These are phyloP conservation scores for Ctena decussata DNA, from an alignment of 2,888 invertebrate species.

Conservation along the genomic window DNA sequence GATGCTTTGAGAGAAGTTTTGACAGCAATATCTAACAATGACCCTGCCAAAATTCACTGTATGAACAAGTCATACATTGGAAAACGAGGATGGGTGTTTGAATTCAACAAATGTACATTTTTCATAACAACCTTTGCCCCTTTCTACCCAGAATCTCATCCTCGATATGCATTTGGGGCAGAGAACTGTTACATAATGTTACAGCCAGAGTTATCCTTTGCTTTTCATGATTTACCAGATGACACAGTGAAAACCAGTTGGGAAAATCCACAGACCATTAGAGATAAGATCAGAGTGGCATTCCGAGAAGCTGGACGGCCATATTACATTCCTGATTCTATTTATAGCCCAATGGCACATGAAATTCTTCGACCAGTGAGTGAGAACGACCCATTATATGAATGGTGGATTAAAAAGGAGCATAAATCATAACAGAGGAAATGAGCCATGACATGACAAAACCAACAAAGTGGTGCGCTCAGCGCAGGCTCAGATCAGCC, in stretches of 20 bases:
- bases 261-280: slow-evolving; percentile 76
- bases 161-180: slow-evolving; percentile 76
- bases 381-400: slow-evolving; percentile 58
- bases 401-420: slow-evolving; percentile 74
- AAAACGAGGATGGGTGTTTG: slow-evolving; percentile 81
- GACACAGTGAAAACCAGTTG: slow-evolving; percentile 81
- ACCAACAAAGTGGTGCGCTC: too few relatives aligned
- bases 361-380: slow-evolving; percentile 78
- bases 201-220: slow-evolving; percentile 84
- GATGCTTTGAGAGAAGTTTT: slow-evolving; percentile 73
- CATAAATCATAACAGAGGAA: not conserved
- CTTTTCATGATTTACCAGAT: slow-evolving; percentile 79
- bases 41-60: slow-evolving; percentile 71
- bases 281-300: slow-evolving; percentile 80
- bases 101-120: slow-evolving; percentile 80
- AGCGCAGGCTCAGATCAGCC: too few relatives aligned
- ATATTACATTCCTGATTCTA: slow-evolving; percentile 74
- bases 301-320: slow-evolving; percentile 78
- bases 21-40: slow-evolving; percentile 72
- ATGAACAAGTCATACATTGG: slow-evolving; percentile 78
- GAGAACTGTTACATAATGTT: slow-evolving; percentile 78
- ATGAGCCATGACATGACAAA: too few relatives aligned
- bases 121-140: slow-evolving; percentile 84
- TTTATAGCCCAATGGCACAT: slow-evolving; percentile 76
- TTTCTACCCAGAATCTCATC: slow-evolving; percentile 78